Evolutionary conservation across 2,113 vertebrate genomes (phyloP).

Genomic region (Climacteris rufus): DNA sequence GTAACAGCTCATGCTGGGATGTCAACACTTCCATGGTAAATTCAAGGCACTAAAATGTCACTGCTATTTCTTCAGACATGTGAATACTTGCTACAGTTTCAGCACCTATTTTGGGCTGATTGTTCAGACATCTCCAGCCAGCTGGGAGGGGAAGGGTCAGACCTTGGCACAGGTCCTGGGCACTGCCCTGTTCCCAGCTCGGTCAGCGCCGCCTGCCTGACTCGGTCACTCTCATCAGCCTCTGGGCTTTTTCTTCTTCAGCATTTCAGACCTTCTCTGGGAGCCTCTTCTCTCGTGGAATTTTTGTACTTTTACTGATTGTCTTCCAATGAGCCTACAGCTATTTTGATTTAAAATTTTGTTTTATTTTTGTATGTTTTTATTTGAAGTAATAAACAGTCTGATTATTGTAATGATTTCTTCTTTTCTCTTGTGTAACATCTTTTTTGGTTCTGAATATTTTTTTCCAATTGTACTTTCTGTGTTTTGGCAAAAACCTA

Average conservation of each 20-base stretch:
- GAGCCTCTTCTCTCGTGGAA: background rate
- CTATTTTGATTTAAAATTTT: background rate
- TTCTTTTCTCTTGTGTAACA: background rate
- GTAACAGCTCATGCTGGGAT: background rate
- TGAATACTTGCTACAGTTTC: background rate
- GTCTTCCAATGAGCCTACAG: background rate
- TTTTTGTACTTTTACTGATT: background rate
- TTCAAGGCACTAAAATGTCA: background rate
- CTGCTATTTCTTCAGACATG: background rate
- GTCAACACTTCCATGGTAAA: background rate
- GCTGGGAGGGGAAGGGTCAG: background rate
- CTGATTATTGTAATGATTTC: background rate
- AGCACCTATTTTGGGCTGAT: background rate
- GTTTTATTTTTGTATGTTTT: background rate
- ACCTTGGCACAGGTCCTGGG: background rate
- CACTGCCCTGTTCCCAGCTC: fast-evolving
- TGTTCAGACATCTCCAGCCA: background rate
- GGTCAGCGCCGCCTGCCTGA: background rate
- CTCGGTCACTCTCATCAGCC: background rate
- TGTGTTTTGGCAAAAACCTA: background rate
- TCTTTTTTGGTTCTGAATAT: background rate
- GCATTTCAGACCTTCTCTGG: background rate
- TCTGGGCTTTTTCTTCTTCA: background rate
- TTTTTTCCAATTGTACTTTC: background rate
- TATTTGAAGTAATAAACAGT: background rate